Percentiles rank a stretch among this genome's conserved stretches.
Conservation (phyloP, 2,113 vertebrate genomes). For the Scatophagus argus region DNA sequence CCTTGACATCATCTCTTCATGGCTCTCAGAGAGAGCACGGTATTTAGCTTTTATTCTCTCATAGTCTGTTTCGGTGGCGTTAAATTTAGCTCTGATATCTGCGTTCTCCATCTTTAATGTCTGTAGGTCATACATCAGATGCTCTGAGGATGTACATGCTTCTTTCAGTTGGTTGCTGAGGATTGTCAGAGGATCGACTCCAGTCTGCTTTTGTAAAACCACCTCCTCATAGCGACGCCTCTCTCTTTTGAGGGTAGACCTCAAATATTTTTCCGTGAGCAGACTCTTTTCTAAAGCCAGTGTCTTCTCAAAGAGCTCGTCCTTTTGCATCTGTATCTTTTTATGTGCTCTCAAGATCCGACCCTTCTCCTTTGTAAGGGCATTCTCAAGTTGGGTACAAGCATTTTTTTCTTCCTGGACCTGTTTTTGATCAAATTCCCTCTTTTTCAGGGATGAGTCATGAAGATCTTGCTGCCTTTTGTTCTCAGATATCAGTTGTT, state of each 20-base stretch:
- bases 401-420: not conserved
- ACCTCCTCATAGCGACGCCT: not conserved
- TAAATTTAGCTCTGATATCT: not conserved
- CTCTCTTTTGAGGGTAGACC: not conserved
- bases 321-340: not conserved
- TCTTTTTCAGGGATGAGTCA: not conserved
- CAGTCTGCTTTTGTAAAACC: not conserved
- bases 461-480: not conserved
- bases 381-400: not conserved
- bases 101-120: not conserved
- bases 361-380: not conserved
- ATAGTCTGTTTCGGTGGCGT: not conserved
- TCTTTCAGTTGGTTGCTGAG: not conserved
- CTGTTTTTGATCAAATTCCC: not conserved
- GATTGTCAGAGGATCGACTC: not conserved
- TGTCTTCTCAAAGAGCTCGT: not conserved
- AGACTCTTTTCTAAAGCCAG: constrained; percentile 1
- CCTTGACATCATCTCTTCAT: not conserved
- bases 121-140: not conserved
- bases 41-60: not conserved
- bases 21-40: not conserved
- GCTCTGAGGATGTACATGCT: not conserved
- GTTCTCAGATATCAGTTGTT: not conserved
- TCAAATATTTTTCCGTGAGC: not conserved
- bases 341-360: no score